Base-by-base conservation (phyloP, 2,888 invertebrate species). In the Automeris io region DNA sequence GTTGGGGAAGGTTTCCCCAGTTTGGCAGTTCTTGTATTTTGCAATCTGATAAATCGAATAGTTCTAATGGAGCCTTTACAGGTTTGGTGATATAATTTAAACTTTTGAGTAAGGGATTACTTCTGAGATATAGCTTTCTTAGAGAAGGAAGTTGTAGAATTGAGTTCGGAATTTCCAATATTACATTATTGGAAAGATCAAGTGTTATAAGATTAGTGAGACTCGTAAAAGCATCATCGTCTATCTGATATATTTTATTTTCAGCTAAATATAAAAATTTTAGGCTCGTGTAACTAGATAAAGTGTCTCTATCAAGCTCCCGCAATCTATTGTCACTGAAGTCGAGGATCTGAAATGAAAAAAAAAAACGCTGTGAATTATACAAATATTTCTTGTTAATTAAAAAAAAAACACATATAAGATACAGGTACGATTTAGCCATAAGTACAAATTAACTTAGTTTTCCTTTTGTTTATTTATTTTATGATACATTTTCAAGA, bases 1-100 rank as follows among this genome's bases (percentile, higher is more conserved):
- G 59, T 33, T 88, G 87, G 8, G 92, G 90, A 11, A 91, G 54
- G 19, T 79, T 68, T 2, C 91, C 91, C 61, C 92, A 79, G 50
- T 88, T 68, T 1, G 92, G 92, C 25, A 93, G 64, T 39, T 79
- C 73, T 9, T 70, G 73, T 22, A 93, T 70, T 37, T 83, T 80
- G 54, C 91, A 92, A 37, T 87, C 79, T 11, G 91, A 89, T 22
- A 92, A 61, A 47, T 91, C 89, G 5, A 92, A 57, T 43, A 87
- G 81, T 46, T 88, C 82, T 33, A 91, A 52, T 0, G 90, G 90
- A 0, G 90, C 90, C 48, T 53, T 71, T 2, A 92, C 81, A 0
- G 91, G 91, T 33, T 83, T 89, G 7, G 64, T 57, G 12, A 77
- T 51, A 18, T 72, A 54, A 32, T 69, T 69, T 33, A 87, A 68